Base-by-base conservation (phyloP, 2,888 invertebrate genomes). In the Drosophila yooni region DNA sequence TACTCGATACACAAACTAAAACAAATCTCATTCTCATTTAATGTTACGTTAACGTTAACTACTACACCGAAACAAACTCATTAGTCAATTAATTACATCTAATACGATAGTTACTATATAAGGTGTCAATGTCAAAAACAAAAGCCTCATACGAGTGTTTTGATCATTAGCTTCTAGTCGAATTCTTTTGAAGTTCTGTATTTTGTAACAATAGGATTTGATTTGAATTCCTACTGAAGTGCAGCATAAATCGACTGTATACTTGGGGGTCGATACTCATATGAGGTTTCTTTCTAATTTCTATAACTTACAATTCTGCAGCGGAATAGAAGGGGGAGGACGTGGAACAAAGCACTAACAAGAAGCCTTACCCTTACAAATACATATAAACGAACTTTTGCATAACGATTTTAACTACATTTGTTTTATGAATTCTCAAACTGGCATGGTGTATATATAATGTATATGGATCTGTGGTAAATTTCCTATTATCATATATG, bases 361-460 rank as follows among this genome's bases (percentile, higher is more conserved):
- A 77, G 48, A 80, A 82, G 80, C 82, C 69, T 75, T 79, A 77
- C 53, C 59, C 60, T 66, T 77, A 74, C 36, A 80, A 73, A 73
- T 67, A 73, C 76, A 89, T 74, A 70, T 69, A 90, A 90, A 90
- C 90, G 77, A 90, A 75, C 76, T 71, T 72, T 74, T 67, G 48
- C 82, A 29, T 88, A 88, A 85, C 89, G 78, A 86, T 76, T 80
- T 76, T 75, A 79, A 76, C 86, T 84, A 84, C 68, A 36, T 80
- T 82, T 36, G n/a, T 71, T 63, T 27, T 25, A 60, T 54, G 50
- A 36, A 48, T 61, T 57, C 29, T 60, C 31, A 38, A 59, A 65
- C 53, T 77, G 62, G 50, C 48, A 7, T 60, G 59, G 46, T 25
- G 46, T 46, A 46, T 71, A 38, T 62, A 54, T 66, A 51, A 56